Evolutionary conservation across 2,113 vertebrate species (phyloP), one percentile per base, ranked within the genome.

Genomic region (Phyllostomus hastatus): DNA sequence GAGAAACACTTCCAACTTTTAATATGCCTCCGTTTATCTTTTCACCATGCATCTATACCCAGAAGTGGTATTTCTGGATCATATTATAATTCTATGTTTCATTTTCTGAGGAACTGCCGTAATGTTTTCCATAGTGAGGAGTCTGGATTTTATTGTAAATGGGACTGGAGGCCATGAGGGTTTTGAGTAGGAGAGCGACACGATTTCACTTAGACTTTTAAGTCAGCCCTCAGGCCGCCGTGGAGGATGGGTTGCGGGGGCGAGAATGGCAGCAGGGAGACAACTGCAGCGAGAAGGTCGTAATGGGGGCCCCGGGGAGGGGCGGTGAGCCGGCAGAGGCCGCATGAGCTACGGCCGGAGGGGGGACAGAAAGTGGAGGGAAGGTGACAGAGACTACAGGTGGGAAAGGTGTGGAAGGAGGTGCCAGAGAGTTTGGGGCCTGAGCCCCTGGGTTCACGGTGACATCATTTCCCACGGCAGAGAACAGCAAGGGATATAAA

Each of bases 341-440:
- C 19, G 35, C 0, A 12, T 0, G 12, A 33, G 66, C 2, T 1
- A 4, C 1, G 1, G 19, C 41, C 83, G 4, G 31, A 46, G 0
- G 7, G 52, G n/a, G 61, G 35, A 28, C 16, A 19, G 33, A 79
- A 6, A 0, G 1, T 2, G 1, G 33, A n/a, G 10, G 8, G 8
- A 48, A 28, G 15, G 2, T 20, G 38, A 28, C 10, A 41, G 19
- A 67, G 52, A 19, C 6, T 0, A 7, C 26, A 12, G 43, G 35
- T 35, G 33, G 9, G n/a, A 35, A 4, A 35, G n/a, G 2, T 8
- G 28, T 17, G 15, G 38, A 48, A 67, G 28, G 19, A 67, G 31
- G 9, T 20, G 10, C n/a, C 6, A 12, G 75, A 17, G 70, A 69
- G 50, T 28, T 43, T 83, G 19, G 4, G 35, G 38, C 46, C 86